phyloP scores from a whole-genome alignment of 2,113 vertebrate genomes.

The Nothoprocta perdicaria region DNA sequence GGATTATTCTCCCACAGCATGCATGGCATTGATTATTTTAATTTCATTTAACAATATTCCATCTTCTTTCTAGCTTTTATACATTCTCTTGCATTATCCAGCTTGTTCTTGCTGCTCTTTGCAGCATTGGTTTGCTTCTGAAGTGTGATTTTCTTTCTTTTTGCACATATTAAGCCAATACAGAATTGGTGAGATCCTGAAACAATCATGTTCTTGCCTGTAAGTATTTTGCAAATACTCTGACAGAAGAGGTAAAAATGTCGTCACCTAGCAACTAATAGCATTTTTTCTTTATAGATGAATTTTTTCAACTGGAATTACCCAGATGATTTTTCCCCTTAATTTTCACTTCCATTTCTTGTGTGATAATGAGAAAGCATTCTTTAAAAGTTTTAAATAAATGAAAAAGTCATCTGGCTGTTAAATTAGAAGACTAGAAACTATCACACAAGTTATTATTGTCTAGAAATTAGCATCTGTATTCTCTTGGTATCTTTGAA shows the following conservation, averaged over 20 bases:
- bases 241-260: constrained; percentile 32
- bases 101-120: not conserved
- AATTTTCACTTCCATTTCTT: not conserved
- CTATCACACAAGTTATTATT: not conserved
- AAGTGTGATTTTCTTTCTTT: not conserved
- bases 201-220: constrained; percentile 20
- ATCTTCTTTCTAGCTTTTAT: not conserved
- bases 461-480: not conserved
- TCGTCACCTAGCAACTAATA: constrained; percentile 61
- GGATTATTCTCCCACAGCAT: not conserved
- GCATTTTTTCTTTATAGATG: not conserved
- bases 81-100: not conserved
- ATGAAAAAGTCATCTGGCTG: not conserved
- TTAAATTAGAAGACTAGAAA: not conserved
- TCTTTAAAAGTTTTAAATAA: not conserved
- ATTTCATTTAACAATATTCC: not conserved
- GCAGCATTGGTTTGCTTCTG: not conserved
- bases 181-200: not conserved
- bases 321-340: not conserved
- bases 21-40: not conserved
- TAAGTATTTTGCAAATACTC: constrained; percentile 54
- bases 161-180: not conserved
- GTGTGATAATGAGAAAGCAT: not conserved
- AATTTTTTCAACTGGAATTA: not conserved
- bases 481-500: not conserved